Evolutionary conservation across 2,888 invertebrate species (phyloP), one percentile per base, ranked within the genome.

Genomic region (Hoplodrina blanda): DNA sequence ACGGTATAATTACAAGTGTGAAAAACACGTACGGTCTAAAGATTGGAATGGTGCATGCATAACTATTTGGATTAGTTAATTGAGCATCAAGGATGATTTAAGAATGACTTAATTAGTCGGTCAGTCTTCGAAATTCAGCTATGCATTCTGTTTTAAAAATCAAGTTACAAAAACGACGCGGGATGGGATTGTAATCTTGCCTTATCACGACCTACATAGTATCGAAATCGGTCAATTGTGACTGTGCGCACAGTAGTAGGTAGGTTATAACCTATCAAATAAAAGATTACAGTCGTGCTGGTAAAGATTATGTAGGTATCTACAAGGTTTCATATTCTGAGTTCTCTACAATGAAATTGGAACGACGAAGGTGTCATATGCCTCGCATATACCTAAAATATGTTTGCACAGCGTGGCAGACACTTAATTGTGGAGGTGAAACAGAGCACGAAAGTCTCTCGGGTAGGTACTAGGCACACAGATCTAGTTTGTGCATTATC

Each of bases 391-490:
- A 60, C 44, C 46, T 62, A 59, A 76, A 80, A 80, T 66, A 46
- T 73, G 70, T 73, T 60, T 71, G 63, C 66, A 68, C 54, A 73
- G 66, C 71, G 61, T 61, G 62, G 25, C 69, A 69, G 68, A 77
- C 79, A 69, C 83, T 72, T 85, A 86, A 90, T 91, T 91, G 90
- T 92, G 72, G 76, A 82, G 73, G 88, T 87, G 91, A 93, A 94
- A 92, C 94, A 94, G 94, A 94, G 92, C 94, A 92, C 91, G 91
- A 90, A 84, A 86, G 87, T 90, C 86, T 88, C 88, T 84, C 73
- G 63, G 73, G 69, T 81, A 82, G 80, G 76, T 70, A 76, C 74
- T 76, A 76, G 68, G 80, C 82, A 80, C 61, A 53, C 62, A 65
- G 68, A 87, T 86, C 88, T 89, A 84, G 89, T 87, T 87, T 86